These are phyloP conservation scores for Dicycla oo DNA, from an alignment of 2,888 invertebrate species.

Conservation along the genomic window DNA sequence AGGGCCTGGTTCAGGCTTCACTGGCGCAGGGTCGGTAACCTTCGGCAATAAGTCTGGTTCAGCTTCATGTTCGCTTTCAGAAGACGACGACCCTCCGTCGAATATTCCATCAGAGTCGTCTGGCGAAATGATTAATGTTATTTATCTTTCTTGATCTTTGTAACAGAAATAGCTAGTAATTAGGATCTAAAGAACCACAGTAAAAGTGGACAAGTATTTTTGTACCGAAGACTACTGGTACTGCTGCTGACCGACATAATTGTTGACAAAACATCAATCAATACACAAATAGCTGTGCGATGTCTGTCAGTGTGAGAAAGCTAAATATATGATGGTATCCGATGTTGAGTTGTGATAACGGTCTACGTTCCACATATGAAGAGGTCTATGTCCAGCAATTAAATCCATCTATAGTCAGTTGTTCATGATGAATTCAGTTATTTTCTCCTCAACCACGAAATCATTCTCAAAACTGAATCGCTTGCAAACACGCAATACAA, in stretches of 20 bases:
- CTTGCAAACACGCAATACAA: conserved; percentile 14
- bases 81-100: conserved; percentile 67
- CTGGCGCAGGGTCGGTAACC: conserved; percentile 28
- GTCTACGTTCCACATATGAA: background rate
- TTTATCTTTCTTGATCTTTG: background rate
- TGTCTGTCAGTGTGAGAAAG: background rate
- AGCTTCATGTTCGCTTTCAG: conserved; percentile 73
- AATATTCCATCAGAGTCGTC: conserved; percentile 72
- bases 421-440: background rate
- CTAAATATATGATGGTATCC: background rate
- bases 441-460: background rate
- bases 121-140: conserved; percentile 36
- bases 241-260: background rate
- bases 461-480: conserved; percentile 12
- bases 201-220: background rate
- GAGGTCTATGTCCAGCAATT: background rate
- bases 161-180: background rate
- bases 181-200: background rate
- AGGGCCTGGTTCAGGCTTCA: conserved; percentile 71
- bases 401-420: background rate
- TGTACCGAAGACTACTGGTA: background rate
- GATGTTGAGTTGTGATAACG: background rate
- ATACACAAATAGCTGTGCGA: background rate
- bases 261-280: background rate
- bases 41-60: conserved; percentile 50